Percentiles rank a stretch among this genome's conserved stretches.
These are phyloP conservation scores for Empis livida DNA, from an alignment of 2,888 invertebrate species.

Conservation along the genomic window DNA sequence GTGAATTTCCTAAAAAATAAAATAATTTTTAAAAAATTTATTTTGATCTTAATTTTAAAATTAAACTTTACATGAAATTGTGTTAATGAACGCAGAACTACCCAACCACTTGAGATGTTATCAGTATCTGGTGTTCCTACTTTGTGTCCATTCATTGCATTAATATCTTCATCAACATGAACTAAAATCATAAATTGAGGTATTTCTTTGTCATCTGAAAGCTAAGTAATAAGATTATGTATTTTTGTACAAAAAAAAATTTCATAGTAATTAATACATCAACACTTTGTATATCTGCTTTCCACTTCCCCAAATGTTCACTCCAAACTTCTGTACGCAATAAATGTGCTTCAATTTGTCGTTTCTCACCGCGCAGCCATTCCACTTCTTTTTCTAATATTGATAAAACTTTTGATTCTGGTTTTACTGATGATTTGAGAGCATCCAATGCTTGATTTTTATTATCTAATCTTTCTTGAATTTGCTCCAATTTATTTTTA, in stretches of 20 bases:
- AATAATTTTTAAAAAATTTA: slow-evolving; percentile 43
- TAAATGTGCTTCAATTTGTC: slow-evolving; percentile 71
- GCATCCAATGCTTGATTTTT: slow-evolving; percentile 74
- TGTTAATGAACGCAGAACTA: slow-evolving; percentile 47
- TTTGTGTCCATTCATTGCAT: slow-evolving; percentile 32
- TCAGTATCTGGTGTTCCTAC: slow-evolving; percentile 32
- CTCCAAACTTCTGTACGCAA: slow-evolving; percentile 81
- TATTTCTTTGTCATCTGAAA: slow-evolving; percentile 42
- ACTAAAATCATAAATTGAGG: slow-evolving; percentile 66
- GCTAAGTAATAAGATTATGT: slow-evolving; percentile 14
- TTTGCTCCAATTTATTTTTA: slow-evolving; percentile 63
- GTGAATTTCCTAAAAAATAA: slow-evolving; percentile 65
- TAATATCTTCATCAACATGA: slow-evolving; percentile 49
- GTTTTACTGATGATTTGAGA: slow-evolving; percentile 64
- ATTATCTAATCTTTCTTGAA: slow-evolving; percentile 73
- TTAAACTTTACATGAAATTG: slow-evolving; percentile 44
- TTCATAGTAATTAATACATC: slow-evolving; percentile 41
- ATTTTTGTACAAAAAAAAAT: slow-evolving; percentile 5
- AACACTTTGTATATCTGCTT: slow-evolving; percentile 70
- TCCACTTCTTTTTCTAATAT: slow-evolving; percentile 76
- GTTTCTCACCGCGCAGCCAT: slow-evolving; percentile 64
- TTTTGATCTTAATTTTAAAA: slow-evolving; percentile 24
- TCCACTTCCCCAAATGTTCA: slow-evolving; percentile 78
- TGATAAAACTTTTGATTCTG: slow-evolving; percentile 66
- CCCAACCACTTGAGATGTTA: slow-evolving; percentile 53